Base-by-base conservation (phyloP, 2,797 vertebrate species). In the Muscicapa striata region DNA sequence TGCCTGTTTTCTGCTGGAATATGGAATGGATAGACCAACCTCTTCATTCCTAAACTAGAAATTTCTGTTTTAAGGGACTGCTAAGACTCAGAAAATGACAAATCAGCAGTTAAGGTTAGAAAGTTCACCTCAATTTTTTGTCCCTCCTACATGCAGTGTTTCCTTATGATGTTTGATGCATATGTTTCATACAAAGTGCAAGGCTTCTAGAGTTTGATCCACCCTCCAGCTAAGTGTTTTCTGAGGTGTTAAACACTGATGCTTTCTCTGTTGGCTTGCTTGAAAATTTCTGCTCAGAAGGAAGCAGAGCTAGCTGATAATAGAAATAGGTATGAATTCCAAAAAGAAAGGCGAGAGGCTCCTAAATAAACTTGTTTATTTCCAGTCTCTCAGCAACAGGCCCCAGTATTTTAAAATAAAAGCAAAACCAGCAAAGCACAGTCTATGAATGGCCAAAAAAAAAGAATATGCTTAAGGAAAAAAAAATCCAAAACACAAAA, bases 291-390 rank as follows among this genome's bases (percentile, higher is more conserved):
- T 90, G 74, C 70, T 94, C 40, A 40, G 32, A 87, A 54, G 64
- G 61, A 93, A 93, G 72, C 61, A 63, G 57, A 97, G 41, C 59
- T 61, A 87, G 90, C 41, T 92, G 84, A 89, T 83, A 88, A 95
- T 75, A 92, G 52, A 89, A 93, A 82, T 67, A 84, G 0, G 1
- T 27, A 62, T 7, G 18, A 73, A 84, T 83, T 75, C 80, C 76
- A 87, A 95, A 77, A 67, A 78, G 84, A 90, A 94, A 93, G 32
- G 73, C 40, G 69, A 83, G 58, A 89, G n/a, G 13, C 46, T 93
- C 78, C 84, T 94, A 95, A 92, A 95, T 72, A 93, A 95, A 64
- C 78, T 70, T 87, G 74, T 94, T 96, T 89, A 92, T 87, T 90
- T 84, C 68, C 62, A 83, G 90, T 93, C 58, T 95, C 93, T 91